A percentile compares a stretch with the other conserved stretches of the same genome.
Evolutionary conservation across 2,113 vertebrate genomes (phyloP).

Genomic region (Tragelaphus strepsiceros): DNA sequence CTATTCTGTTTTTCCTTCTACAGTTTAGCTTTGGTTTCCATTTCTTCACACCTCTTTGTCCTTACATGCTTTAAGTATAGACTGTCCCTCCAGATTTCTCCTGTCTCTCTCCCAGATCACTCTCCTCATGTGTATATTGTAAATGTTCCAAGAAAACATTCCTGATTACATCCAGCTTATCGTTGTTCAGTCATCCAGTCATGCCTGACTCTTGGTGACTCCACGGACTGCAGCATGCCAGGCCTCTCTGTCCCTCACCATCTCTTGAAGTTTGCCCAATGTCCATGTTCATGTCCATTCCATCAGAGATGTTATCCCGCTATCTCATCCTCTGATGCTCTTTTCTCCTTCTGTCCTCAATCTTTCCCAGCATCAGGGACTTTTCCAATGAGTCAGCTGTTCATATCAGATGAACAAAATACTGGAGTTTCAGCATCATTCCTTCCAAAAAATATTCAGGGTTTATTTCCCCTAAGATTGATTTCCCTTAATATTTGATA

Average conservation of each 20-base stretch:
- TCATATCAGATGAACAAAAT: background rate
- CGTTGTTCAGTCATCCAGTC: background rate
- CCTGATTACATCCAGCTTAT: background rate
- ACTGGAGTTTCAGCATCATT: background rate
- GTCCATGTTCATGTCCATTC: background rate
- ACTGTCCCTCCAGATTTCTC: background rate
- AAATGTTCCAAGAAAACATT: background rate
- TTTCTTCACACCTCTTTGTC: background rate
- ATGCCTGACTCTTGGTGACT: background rate
- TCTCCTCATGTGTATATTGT: background rate
- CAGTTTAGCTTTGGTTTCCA: background rate
- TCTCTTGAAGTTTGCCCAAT: background rate
- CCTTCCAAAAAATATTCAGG: background rate
- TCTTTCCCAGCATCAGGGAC: background rate
- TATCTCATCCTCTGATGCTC: background rate
- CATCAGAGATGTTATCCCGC: background rate
- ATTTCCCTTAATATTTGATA: background rate
- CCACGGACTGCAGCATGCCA: background rate
- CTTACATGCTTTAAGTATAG: background rate
- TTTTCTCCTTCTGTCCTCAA: background rate
- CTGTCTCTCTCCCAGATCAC: background rate
- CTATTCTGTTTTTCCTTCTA: background rate
- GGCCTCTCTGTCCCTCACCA: background rate
- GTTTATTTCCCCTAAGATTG: background rate
- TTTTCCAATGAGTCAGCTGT: background rate